A percentile compares a stretch with the other conserved stretches of the same genome.
Evolutionary conservation across 2,888 invertebrate genomes (phyloP).

Genomic region (Galeruca laticollis): DNA sequence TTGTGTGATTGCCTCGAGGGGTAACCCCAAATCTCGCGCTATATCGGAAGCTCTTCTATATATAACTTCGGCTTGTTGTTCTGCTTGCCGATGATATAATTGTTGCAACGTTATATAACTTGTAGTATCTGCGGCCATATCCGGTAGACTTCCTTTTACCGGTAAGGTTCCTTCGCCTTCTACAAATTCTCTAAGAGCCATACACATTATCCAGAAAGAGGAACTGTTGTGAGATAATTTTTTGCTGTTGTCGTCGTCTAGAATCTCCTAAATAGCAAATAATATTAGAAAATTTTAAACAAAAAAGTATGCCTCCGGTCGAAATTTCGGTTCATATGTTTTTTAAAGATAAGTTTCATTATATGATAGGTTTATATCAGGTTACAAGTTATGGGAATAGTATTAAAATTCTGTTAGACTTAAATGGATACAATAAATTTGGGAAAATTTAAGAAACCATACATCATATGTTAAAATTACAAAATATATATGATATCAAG

Average conservation of each 20-base stretch:
- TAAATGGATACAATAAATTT: too few species aligned
- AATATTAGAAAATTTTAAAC: background rate
- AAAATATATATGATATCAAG: too few species aligned
- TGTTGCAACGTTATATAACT: slow-evolving; percentile 91
- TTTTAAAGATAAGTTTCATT: too few species aligned
- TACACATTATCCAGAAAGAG: slow-evolving; percentile 93
- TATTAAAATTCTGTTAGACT: too few species aligned
- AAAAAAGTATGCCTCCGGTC: background rate
- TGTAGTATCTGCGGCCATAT: slow-evolving; percentile 96
- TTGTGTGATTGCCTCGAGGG: slow-evolving; percentile 81
- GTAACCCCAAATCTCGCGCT: slow-evolving; percentile 81
- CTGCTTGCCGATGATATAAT: slow-evolving; percentile 86
- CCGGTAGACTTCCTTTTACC: slow-evolving; percentile 88
- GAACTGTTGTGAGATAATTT: slow-evolving; percentile 84
- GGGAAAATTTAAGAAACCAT: too few species aligned
- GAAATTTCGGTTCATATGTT: too few species aligned
- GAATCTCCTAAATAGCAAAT: slow-evolving; percentile 66
- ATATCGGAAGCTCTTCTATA: slow-evolving; percentile 85
- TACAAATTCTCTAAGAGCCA: slow-evolving; percentile 88
- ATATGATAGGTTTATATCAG: too few species aligned
- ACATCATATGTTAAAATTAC: too few species aligned
- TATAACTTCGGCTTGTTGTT: slow-evolving; percentile 83
- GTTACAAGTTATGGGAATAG: too few species aligned
- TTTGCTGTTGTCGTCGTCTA: slow-evolving; percentile 83
- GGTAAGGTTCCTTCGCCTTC: slow-evolving; percentile 85